Evolutionary conservation across 1,140 invertebrate genomes (phyloP), one percentile per base, ranked within the genome.

Genomic region (Antheraea pernyi): DNA sequence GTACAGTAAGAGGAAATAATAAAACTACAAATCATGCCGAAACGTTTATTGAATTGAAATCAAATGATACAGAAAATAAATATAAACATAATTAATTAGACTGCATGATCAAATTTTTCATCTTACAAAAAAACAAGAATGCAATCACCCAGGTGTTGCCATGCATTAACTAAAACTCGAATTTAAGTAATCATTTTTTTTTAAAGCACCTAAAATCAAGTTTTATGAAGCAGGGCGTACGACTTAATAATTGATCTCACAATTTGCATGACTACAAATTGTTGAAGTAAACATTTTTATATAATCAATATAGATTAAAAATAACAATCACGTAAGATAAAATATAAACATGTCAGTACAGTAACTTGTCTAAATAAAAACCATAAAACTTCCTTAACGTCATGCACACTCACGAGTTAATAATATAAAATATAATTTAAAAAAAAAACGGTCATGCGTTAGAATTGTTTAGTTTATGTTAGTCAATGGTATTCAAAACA

Each of bases 71-170:
- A 81, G 80, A 82, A 79, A 79, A 72, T 79, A 79, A 69, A 74
- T 22, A 59, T 66, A 67, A 64, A 71, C 53, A 64, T 70, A 46
- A 80, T 81, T 73, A 71, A 77, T 81, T 81, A 84, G 89, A 88
- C 84, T 89, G 88, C 89, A 90, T 91, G 87, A 91, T 91, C 88
- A 90, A 85, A 91, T 88, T 91, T 91, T 91, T 91, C 75, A 69
- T 83, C 82, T 72, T 75, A 78, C 65, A 83, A 89, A 89, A 91
- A 91, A 91, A 88, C 83, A 80, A 83, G 87, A 88, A 91, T 84
- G 89, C 89, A 91, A 88, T 76, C 82, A 80, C 83, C 80, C 82
- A 83, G 84, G 81, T 79, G 82, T 88, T 90, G 87, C 88, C 88
- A 91, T 91, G 89, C 89, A 90, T 73, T 72, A 76, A 83, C 80